Evolutionary conservation across 2,113 vertebrate species (phyloP).

Genomic region (Macheiramphus alcinus): DNA sequence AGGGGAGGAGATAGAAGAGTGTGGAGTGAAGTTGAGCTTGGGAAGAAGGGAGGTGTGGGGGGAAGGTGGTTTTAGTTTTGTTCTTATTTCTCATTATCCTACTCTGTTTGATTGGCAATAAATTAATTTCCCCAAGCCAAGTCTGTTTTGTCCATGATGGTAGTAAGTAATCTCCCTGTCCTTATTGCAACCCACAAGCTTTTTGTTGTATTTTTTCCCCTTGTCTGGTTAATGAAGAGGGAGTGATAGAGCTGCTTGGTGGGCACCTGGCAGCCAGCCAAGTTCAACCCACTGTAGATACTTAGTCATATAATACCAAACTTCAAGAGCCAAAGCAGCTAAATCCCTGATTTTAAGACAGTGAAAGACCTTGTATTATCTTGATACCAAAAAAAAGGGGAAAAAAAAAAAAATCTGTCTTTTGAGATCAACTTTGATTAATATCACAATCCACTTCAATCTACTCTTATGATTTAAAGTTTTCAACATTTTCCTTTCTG

Average conservation of each 20-base stretch:
- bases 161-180: background rate
- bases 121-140: background rate
- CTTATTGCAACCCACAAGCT: accelerated
- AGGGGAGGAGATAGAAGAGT: background rate
- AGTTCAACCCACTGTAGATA: background rate
- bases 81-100: background rate
- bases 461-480: background rate
- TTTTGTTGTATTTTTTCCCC: background rate
- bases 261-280: background rate
- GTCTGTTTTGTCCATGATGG: background rate
- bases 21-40: background rate
- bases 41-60: background rate
- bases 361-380: background rate
- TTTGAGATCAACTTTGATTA: background rate
- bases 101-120: background rate
- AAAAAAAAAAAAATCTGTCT: background rate
- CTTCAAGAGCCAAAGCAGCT: background rate
- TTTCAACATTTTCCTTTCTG: background rate
- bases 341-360: background rate
- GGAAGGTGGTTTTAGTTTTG: background rate
- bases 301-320: background rate
- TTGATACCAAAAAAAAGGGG: background rate
- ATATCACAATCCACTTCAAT: background rate
- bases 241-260: background rate
- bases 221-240: background rate